These are phyloP conservation scores for Tauraco erythrolophus DNA, from an alignment of 2,113 vertebrate species.

Conservation along the genomic window DNA sequence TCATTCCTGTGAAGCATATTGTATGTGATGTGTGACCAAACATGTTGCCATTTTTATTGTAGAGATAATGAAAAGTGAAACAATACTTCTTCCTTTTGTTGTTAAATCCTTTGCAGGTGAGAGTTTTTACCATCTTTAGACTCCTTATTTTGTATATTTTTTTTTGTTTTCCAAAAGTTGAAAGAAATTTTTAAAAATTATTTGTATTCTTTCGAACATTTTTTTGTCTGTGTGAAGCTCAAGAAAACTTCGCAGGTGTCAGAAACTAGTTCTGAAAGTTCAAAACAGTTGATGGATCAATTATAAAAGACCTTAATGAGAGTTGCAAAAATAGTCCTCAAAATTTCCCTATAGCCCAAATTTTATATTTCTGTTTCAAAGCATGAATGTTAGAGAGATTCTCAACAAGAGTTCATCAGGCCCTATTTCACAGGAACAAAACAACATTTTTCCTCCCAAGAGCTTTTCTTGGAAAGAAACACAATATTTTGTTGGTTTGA, in stretches of 20 bases:
- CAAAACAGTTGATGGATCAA: background rate
- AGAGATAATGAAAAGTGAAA: background rate
- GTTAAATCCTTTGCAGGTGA: background rate
- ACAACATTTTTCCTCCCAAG: constrained; percentile 19
- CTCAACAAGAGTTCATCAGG: background rate
- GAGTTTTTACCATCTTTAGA: background rate
- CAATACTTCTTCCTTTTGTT: background rate
- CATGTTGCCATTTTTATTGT: background rate
- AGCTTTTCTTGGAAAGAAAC: constrained; percentile 35
- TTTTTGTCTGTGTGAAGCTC: background rate
- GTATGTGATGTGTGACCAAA: background rate
- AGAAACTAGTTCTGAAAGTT: background rate
- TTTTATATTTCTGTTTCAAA: constrained; percentile 2
- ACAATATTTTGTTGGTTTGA: background rate
- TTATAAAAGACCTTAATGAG: background rate
- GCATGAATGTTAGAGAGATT: background rate
- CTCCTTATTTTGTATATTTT: background rate
- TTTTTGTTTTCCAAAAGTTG: background rate
- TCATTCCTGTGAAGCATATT: background rate
- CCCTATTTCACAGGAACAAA: constrained; percentile 25
- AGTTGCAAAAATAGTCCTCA: background rate
- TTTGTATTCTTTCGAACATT: background rate
- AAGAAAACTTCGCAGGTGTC: background rate
- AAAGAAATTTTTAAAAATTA: accelerated
- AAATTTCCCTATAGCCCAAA: background rate